Evolutionary conservation across 2,113 vertebrate species (phyloP).

Genomic region (Arenaria interpres): DNA sequence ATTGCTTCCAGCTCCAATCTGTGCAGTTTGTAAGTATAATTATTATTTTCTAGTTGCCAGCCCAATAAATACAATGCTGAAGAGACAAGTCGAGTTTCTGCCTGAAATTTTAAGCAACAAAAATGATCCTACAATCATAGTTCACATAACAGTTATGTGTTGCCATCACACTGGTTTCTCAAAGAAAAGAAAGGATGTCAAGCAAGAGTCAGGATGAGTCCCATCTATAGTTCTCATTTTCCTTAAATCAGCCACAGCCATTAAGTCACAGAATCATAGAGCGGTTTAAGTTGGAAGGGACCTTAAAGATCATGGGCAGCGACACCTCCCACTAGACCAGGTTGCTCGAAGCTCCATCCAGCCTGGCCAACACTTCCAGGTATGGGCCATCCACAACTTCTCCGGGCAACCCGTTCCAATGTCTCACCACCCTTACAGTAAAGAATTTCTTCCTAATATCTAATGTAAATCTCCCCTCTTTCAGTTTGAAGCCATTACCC

Average conservation of each 20-base stretch:
- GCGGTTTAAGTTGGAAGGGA: neutral
- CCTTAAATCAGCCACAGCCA: neutral
- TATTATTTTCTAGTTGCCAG: slow-evolving; percentile 47
- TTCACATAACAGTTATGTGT: neutral
- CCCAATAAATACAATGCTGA: slow-evolving; percentile 3
- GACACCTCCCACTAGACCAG: neutral
- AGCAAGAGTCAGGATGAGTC: neutral
- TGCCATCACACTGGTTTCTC: neutral
- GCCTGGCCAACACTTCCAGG: neutral
- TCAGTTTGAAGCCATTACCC: neutral
- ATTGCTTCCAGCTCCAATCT: slow-evolving; percentile 20
- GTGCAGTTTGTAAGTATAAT: slow-evolving; percentile 3
- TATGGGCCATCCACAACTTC: neutral
- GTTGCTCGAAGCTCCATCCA: neutral
- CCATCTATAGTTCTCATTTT: neutral
- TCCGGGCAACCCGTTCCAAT: neutral
- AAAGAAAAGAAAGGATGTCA: neutral
- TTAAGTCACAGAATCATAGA: neutral
- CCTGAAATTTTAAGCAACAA: neutral
- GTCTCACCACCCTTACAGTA: neutral
- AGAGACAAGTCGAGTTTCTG: neutral
- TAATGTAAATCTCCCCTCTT: neutral
- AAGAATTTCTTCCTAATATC: neutral
- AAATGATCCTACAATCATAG: neutral
- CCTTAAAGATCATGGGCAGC: neutral